phyloP scores from a whole-genome alignment of 2,888 invertebrate species.

The Tipula unca region DNA sequence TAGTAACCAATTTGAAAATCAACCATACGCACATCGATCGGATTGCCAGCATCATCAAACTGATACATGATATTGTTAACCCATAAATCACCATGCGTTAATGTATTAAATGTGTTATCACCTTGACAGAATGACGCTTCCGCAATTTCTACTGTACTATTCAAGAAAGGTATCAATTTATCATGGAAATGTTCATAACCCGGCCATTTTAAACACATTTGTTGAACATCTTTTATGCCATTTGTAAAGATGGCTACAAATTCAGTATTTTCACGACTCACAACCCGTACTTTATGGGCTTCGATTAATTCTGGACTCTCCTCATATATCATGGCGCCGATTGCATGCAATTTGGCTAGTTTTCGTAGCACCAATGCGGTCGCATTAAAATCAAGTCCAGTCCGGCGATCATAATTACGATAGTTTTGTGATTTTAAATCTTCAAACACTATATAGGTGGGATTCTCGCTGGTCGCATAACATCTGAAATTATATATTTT shows the following conservation, averaged over 20 bases:
- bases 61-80: conserved; percentile 39
- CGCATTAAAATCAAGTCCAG: not conserved
- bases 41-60: conserved; percentile 30
- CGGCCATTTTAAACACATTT: not conserved
- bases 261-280: not conserved
- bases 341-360: not conserved
- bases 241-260: not conserved
- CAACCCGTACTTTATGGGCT: not conserved
- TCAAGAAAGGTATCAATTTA: too few relatives aligned
- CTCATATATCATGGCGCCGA: not conserved
- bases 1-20: not conserved
- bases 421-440: not conserved
- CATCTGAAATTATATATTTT: too few relatives aligned
- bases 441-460: not conserved
- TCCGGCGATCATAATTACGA: not conserved
- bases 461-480: not conserved
- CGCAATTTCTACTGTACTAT: not conserved
- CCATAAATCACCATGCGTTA: conserved; percentile 41
- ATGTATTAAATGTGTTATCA: not conserved
- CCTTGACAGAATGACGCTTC: not conserved
- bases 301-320: not conserved
- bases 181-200: not conserved
- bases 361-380: not conserved
- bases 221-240: not conserved
- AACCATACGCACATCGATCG: conserved; percentile 31